phyloP scores from a whole-genome alignment of 2,113 vertebrate genomes.

The Myodes glareolus region DNA sequence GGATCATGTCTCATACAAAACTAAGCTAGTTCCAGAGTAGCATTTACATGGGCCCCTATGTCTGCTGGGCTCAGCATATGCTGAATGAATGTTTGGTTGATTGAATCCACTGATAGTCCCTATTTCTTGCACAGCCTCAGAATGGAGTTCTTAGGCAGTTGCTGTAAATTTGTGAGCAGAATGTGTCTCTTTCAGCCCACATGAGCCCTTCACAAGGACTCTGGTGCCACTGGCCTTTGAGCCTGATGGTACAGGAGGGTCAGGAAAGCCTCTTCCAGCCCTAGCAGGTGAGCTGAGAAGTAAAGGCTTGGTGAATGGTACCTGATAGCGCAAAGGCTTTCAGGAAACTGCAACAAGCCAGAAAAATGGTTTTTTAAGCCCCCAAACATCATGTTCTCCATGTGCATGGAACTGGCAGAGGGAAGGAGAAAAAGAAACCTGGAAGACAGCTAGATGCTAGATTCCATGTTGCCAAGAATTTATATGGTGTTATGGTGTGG shows the following conservation, averaged over 20 bases:
- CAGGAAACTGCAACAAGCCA: background rate
- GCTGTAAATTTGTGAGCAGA: background rate
- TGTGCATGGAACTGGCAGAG: background rate
- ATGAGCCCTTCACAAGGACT: background rate
- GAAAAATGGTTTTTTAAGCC: background rate
- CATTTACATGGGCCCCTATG: background rate
- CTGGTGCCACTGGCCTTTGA: background rate
- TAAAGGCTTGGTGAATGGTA: background rate
- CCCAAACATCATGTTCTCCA: background rate
- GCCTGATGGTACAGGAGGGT: background rate
- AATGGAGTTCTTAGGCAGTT: background rate
- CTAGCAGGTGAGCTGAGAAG: background rate
- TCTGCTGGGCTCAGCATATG: background rate
- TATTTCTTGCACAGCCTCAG: background rate
- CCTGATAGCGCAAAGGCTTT: background rate
- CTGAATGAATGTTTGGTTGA: background rate
- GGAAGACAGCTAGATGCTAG: background rate
- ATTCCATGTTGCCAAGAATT: background rate
- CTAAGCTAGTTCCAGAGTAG: background rate
- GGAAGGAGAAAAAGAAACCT: too few relatives aligned
- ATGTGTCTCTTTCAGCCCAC: background rate
- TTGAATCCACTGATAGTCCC: background rate
- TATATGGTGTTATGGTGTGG: background rate
- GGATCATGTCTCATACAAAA: background rate
- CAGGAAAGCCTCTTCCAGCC: background rate